Evolutionary conservation across 2,888 invertebrate genomes (phyloP), one percentile per base, ranked within the genome.

Genomic region (Spatulosminthurus flaviceps): DNA sequence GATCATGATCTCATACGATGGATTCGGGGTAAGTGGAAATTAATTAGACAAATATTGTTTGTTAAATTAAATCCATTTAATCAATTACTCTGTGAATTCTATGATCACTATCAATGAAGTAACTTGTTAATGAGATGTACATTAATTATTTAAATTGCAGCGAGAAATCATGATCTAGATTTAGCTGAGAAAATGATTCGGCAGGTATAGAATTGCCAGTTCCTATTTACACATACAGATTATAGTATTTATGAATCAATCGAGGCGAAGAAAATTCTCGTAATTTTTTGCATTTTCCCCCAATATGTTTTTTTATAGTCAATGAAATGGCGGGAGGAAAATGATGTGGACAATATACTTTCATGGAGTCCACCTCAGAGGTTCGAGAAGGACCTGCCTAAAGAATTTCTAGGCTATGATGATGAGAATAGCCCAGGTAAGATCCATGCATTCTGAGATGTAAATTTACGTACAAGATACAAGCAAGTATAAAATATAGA

Each of bases 21-120:
- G 64, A 64, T 64, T 64, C 64, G 64, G 11, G 64, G 64, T 64
- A 64, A 64, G 64, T 64, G 11, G 19, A 64, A 24, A 9, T 26
- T 22, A 64, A 16, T 21, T 16, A 60, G 19, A 60, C 21, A 60
- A 60, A 60, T 60, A 9, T n/a, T n/a, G n/a, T n/a, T n/a, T n/a
- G n/a, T n/a, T n/a, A n/a, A n/a, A n/a, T n/a, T n/a, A n/a, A n/a
- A n/a, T n/a, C n/a, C n/a, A n/a, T n/a, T n/a, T n/a, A n/a, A n/a
- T n/a, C n/a, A n/a, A n/a, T n/a, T n/a, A n/a, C n/a, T n/a, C n/a
- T n/a, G n/a, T n/a, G n/a, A n/a, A n/a, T n/a, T n/a, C n/a, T n/a
- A n/a, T n/a, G n/a, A n/a, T n/a, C n/a, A n/a, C n/a, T n/a, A n/a
- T n/a, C n/a, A n/a, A n/a, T n/a, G n/a, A n/a, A n/a, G n/a, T n/a